Evolutionary conservation across 1,140 invertebrate genomes (phyloP).

Genomic region (Hypsibius dujardini): DNA sequence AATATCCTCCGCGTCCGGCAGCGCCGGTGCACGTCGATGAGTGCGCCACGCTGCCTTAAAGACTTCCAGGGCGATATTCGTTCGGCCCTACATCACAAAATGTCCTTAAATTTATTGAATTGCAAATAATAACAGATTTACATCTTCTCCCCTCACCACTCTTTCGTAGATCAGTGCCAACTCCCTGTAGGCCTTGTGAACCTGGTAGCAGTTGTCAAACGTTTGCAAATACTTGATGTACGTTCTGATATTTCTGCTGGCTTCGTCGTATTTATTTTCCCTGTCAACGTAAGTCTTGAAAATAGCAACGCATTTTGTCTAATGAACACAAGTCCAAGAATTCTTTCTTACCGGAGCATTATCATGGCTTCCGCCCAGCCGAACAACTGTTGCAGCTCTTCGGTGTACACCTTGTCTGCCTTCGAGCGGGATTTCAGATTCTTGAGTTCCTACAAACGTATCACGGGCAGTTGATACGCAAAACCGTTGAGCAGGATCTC

Average conservation of each 20-base stretch:
- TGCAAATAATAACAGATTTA: not conserved
- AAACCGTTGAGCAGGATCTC: no score
- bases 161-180: not conserved
- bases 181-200: not conserved
- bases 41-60: not conserved
- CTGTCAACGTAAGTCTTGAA: no score
- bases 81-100: not conserved
- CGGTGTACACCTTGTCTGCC: not conserved
- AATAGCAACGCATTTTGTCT: no score
- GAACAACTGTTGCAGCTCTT: constrained; percentile 5
- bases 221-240: constrained; percentile 1
- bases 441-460: not conserved
- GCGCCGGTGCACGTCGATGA: not conserved
- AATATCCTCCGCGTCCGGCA: not conserved
- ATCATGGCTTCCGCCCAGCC: not conserved
- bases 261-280: not conserved
- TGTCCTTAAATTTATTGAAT: not conserved
- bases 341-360: not conserved
- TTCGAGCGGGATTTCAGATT: not conserved
- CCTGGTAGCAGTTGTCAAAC: not conserved
- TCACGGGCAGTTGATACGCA: no score
- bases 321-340: no score
- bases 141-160: not conserved
- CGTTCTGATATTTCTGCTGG: not conserved
- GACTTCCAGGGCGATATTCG: not conserved